Evolutionary conservation across 2,888 invertebrate species (phyloP), one percentile per base, ranked within the genome.

Genomic region (Ptychoptera contaminata): DNA sequence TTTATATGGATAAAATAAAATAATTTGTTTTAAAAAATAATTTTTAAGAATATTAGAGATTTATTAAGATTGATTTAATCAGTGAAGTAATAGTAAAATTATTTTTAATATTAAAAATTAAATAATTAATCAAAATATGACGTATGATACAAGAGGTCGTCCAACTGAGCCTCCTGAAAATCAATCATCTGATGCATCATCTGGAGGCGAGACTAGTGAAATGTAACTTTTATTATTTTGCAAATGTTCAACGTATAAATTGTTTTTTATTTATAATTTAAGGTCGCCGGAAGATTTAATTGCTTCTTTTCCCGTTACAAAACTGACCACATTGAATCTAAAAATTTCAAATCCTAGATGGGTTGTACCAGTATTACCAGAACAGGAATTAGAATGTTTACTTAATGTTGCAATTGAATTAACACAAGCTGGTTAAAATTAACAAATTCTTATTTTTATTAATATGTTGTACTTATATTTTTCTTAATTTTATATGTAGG

Each of bases 291-390:
- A 66, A 51, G 62, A 63, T 50, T 50, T 65, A 48, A 59, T 64
- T 52, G 55, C 59, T 42, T 58, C 59, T 51, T 96, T 94, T 74
- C 94, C 94, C 50, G 75, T 82, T 58, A 77, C 79, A 42, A 90
- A 92, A 67, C 70, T 96, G 61, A 79, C 81, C 53, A 79, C 83
- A 55, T 71, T 96, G 56, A 93, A 94, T 69, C 93, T 93, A 63
- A 94, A 94, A 76, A 92, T 96, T 62, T 91, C 91, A 56, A 83
- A 85, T 69, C 83, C 92, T 47, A 76, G 94, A 57, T 96, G 96
- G 96, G 91, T 96, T 49, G 94, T 96, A 43, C 96, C 96, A 32
- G 96, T 96, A 43, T 69, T 96, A 58, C 93, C 96, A 10, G 92
- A 93, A 57, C 93, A 94, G 68, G 94, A 96, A 67, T 69, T 96